Evolutionary conservation across 2,888 invertebrate genomes (phyloP).

Genomic region (Ichneumon xanthorius): DNA sequence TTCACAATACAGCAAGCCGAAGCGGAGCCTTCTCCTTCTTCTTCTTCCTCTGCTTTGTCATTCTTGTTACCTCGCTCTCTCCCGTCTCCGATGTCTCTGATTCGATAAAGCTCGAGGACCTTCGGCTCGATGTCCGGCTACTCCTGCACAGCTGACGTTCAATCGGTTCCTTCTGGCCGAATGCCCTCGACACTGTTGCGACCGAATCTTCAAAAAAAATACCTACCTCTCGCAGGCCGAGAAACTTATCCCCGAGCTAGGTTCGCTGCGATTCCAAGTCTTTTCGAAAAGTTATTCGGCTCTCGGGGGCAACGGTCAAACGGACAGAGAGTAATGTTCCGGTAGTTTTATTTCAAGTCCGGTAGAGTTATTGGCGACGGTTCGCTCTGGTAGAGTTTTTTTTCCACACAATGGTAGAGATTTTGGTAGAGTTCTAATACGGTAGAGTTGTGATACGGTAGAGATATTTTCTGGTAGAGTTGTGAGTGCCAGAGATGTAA

Average conservation of each 20-base stretch:
- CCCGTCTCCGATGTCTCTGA: conserved; percentile 11
- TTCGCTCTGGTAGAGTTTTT: no score
- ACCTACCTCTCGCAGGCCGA: not conserved
- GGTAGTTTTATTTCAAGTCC: no score
- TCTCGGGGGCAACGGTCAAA: not conserved
- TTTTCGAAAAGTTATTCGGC: not conserved
- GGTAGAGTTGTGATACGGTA: no score
- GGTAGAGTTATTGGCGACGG: no score
- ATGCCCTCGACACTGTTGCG: not conserved
- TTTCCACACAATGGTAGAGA: no score
- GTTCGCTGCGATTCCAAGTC: not conserved
- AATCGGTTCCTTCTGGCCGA: conserved; percentile 19
- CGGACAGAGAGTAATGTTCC: no score
- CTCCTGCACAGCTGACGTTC: conserved; percentile 28
- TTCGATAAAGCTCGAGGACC: conserved; percentile 13
- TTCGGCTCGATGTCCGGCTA: conserved; percentile 24
- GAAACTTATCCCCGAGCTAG: not conserved
- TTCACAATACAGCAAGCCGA: conserved; percentile 16
- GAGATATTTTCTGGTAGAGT: no score
- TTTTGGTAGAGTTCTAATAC: no score
- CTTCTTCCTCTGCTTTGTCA: conserved; percentile 8
- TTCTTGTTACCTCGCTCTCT: not conserved
- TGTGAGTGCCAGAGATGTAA: no score
- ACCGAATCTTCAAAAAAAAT: not conserved
- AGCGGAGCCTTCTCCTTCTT: not conserved